Conservation (phyloP, 2,888 invertebrate genomes). For the Euplexia lucipara region DNA sequence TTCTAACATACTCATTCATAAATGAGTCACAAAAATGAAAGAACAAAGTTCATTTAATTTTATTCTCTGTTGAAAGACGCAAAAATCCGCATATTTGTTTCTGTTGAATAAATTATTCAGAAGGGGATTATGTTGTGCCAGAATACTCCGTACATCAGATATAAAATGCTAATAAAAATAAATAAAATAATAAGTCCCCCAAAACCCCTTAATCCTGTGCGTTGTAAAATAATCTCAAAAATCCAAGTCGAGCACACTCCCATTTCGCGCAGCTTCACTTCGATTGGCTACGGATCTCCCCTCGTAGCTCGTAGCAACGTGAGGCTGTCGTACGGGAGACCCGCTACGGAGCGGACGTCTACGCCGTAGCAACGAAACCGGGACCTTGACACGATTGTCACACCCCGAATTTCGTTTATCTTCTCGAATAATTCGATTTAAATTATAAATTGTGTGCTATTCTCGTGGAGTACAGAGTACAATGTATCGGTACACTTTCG, state of each 20-base stretch:
- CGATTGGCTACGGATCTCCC: conserved; percentile 89
- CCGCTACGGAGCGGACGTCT: conserved; percentile 88
- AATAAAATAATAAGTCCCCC: conserved; percentile 50
- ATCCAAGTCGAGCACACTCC: conserved; percentile 80
- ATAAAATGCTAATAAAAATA: conserved; percentile 53
- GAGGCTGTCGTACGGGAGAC: conserved; percentile 88
- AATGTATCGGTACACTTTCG: conserved; percentile 54
- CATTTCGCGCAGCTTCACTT: conserved; percentile 85
- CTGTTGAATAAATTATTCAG: conserved; percentile 36
- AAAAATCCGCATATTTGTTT: conserved; percentile 4
- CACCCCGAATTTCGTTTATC: conserved; percentile 78
- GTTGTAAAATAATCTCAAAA: conserved; percentile 72
- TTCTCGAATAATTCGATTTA: conserved; percentile 58
- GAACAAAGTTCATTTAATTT: neutral
- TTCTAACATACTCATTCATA: neutral
- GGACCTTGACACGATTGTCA: conserved; percentile 86
- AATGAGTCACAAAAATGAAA: neutral
- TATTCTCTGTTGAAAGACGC: neutral
- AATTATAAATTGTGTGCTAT: conserved; percentile 58
- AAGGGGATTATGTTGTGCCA: conserved; percentile 28
- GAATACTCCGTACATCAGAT: conserved; percentile 22
- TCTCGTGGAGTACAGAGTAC: conserved; percentile 45
- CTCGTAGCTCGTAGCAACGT: conserved; percentile 90
- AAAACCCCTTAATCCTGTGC: conserved; percentile 63
- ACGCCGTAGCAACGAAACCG: conserved; percentile 77